These are phyloP conservation scores for Ascaphus truei DNA, from an alignment of 2,113 vertebrate species.

Conservation along the genomic window DNA sequence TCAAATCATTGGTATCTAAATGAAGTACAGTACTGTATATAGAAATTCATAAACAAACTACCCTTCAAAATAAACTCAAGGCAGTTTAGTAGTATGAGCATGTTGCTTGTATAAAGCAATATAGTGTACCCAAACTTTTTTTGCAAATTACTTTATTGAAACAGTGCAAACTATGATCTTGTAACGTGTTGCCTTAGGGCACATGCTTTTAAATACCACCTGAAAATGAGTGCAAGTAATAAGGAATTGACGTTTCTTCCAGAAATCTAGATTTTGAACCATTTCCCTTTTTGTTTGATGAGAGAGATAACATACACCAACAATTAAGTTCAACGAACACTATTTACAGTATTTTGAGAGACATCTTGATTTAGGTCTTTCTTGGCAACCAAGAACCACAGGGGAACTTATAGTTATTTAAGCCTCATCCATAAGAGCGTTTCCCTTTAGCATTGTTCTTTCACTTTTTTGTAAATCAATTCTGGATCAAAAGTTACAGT, in stretches of 20 bases:
- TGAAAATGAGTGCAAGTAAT: neutral
- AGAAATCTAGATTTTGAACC: neutral
- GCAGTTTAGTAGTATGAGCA: too few relatives aligned
- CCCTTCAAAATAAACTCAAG: too few relatives aligned
- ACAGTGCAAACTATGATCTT: too few relatives aligned
- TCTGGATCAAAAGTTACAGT: conserved; percentile 30
- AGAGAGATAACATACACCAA: conserved; percentile 8
- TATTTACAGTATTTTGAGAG: conserved; percentile 29
- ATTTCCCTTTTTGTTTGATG: neutral
- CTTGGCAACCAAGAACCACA: neutral
- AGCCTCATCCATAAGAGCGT: conserved; percentile 1
- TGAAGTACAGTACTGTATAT: too few relatives aligned
- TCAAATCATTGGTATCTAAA: too few relatives aligned
- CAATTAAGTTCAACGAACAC: neutral
- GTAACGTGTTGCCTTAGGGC: neutral
- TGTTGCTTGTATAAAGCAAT: too few relatives aligned
- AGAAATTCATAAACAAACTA: too few relatives aligned
- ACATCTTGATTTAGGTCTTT: neutral
- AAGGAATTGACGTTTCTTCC: neutral
- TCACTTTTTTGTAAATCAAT: conserved; percentile 27
- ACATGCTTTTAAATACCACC: neutral
- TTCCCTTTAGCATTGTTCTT: conserved; percentile 5
- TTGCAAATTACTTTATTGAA: too few relatives aligned
- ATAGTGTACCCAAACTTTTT: too few relatives aligned
- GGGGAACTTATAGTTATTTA: neutral